phyloP scores from a whole-genome alignment of 2,113 vertebrate genomes.

The Bufo bufo region DNA sequence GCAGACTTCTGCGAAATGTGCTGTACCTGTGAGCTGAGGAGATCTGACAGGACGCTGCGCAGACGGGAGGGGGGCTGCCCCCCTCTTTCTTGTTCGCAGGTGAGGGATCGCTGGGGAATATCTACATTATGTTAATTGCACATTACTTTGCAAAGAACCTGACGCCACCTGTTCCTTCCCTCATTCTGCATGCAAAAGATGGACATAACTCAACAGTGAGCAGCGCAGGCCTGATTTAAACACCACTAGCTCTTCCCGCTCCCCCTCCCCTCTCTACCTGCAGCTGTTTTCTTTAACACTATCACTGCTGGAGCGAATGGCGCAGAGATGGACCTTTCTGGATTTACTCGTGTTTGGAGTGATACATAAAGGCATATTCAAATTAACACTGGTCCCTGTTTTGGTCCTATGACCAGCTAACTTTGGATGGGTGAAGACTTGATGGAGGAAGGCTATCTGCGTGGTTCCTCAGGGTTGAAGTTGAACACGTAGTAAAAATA shows the following conservation, averaged over 20 bases:
- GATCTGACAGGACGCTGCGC: constrained; percentile 43
- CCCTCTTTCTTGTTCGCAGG: constrained; percentile 52
- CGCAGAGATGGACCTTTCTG: background rate
- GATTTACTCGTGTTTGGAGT: background rate
- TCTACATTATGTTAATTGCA: constrained; percentile 60
- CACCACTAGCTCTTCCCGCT: constrained; percentile 24
- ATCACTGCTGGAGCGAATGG: background rate
- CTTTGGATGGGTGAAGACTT: background rate
- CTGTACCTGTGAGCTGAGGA: constrained; percentile 26
- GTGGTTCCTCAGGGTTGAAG: background rate
- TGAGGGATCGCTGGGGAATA: constrained; percentile 57
- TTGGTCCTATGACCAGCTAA: background rate
- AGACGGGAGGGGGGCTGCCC: constrained; percentile 8
- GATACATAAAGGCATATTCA: background rate
- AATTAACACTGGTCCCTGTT: background rate
- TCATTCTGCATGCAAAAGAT: constrained; percentile 57
- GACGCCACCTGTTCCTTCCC: constrained; percentile 59
- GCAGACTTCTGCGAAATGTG: constrained; percentile 34
- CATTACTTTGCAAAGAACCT: constrained; percentile 56
- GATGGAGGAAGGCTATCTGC: background rate
- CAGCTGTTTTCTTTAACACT: constrained; percentile 54
- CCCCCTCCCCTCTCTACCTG: constrained; percentile 36
- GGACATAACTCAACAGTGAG: constrained; percentile 55
- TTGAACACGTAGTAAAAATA: background rate
- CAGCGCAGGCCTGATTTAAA: constrained; percentile 53